Evolutionary conservation across 2,113 vertebrate species (phyloP), one percentile per base, ranked within the genome.

Genomic region (Ondatra zibethicus): DNA sequence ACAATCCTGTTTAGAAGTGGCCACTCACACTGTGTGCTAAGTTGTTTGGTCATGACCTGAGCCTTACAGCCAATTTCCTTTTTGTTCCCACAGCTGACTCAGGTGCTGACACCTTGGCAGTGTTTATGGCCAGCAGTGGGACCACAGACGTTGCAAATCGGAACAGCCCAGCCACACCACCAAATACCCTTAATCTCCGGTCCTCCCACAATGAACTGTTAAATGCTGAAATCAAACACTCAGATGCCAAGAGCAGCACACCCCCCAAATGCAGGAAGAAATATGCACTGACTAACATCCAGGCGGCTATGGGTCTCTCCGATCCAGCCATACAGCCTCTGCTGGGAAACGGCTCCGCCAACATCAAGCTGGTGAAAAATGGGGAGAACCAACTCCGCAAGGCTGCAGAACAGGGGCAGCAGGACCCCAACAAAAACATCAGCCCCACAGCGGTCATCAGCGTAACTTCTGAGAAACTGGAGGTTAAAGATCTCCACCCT

Each of bases 311-410:
- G 99, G 99, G 99, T 25, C 99, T 99, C 80, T 99, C 99, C 0
- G 99, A 99, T 88, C 99, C 99, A 0, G 97, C 99, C 5, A 97
- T 98, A 0, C 98, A 99, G 95, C 99, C 98, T 87, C 96, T 99
- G 73, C 97, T 99, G 98, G 98, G 98, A 33, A 99, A 98, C 65
- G 97, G 99, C 77, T 99, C 99, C 23, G 98, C 99, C 97, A 99
- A 99, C 96, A 99, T 99, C 27, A 99, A 99, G 97, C 98, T 99
- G 97, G 99, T 99, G 65, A 99, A 99, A 98, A 99, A 99, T 52
- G 99, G 99, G 5, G 99, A 99, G 98, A 99, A 99, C 98, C 99
- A 99, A 98, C 99, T 99, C 94, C 99, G 99, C 61, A 99, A 99
- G 96, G 99, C 99, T 0, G 99, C 99, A 0, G 99, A 99, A 76